Evolutionary conservation across 2,797 vertebrate genomes (phyloP).

Genomic region (Streptopelia turtur): DNA sequence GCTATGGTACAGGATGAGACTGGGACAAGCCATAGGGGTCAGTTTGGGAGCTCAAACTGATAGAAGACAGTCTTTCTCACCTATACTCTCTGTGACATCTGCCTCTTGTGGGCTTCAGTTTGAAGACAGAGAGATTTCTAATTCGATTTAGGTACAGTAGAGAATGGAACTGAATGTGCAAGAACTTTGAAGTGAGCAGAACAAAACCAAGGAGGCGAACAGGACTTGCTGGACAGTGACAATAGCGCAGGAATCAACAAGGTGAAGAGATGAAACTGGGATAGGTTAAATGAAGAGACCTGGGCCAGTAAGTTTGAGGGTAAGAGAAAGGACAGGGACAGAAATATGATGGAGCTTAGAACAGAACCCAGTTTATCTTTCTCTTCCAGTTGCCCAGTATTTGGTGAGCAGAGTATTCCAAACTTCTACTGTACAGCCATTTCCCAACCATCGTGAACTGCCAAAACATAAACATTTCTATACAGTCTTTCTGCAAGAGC

Average conservation of each 20-base stretch:
- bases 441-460: not conserved
- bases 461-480: not conserved
- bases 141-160: not conserved
- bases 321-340: not conserved
- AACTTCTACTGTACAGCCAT: not conserved
- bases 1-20: not conserved
- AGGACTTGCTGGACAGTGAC: not conserved
- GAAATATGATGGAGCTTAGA: not conserved
- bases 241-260: not conserved
- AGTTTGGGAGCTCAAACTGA: not conserved
- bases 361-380: not conserved
- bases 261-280: not conserved
- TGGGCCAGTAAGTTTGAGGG: not conserved
- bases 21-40: not conserved
- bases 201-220: not conserved
- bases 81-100: not conserved
- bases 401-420: not conserved
- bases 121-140: not conserved
- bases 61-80: not conserved
- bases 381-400: not conserved
- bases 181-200: not conserved
- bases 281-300: not conserved
- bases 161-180: not conserved
- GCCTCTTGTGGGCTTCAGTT: not conserved
- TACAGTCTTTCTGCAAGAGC: not conserved